Conservation (phyloP, 2,888 invertebrate genomes). For the Clanis bilineata region DNA sequence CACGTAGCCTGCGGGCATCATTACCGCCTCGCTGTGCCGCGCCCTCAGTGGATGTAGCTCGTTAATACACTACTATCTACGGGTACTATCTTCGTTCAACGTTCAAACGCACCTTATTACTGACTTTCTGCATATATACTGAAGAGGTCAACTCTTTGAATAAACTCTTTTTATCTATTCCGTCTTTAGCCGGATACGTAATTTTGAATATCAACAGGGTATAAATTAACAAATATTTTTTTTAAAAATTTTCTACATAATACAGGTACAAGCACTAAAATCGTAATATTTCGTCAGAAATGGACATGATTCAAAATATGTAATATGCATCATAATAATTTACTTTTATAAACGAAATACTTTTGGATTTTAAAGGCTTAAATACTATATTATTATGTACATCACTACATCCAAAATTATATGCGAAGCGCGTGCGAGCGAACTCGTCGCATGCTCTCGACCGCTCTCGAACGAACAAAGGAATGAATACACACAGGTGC, state of each 20-base stretch:
- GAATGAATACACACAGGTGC: conserved; percentile 57
- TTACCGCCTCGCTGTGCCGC: conserved; percentile 35
- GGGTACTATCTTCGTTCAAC: conserved; percentile 13
- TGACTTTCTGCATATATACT: not conserved
- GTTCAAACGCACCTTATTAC: not conserved
- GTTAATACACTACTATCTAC: conserved; percentile 39
- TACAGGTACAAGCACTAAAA: too few relatives aligned
- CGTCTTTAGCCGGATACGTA: too few relatives aligned
- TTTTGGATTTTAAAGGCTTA: too few relatives aligned
- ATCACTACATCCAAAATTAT: conserved; percentile 26
- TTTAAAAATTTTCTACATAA: too few relatives aligned
- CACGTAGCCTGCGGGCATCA: conserved; percentile 41
- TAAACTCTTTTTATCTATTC: not conserved
- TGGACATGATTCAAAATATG: too few relatives aligned
- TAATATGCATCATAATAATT: too few relatives aligned
- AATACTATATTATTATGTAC: not conserved
- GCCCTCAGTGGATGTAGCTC: conserved; percentile 34
- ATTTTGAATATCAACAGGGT: too few relatives aligned
- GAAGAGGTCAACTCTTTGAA: not conserved
- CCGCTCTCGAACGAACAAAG: conserved; percentile 57
- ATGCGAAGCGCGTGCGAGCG: conserved; percentile 27
- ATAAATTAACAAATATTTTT: too few relatives aligned
- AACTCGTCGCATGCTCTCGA: conserved; percentile 40
- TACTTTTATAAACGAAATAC: too few relatives aligned
- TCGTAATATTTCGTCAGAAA: too few relatives aligned